A percentile compares a stretch with the other conserved stretches of the same genome.
These are phyloP conservation scores for Chaenocephalus aceratus DNA, from an alignment of 2,113 vertebrate species.

Conservation along the genomic window DNA sequence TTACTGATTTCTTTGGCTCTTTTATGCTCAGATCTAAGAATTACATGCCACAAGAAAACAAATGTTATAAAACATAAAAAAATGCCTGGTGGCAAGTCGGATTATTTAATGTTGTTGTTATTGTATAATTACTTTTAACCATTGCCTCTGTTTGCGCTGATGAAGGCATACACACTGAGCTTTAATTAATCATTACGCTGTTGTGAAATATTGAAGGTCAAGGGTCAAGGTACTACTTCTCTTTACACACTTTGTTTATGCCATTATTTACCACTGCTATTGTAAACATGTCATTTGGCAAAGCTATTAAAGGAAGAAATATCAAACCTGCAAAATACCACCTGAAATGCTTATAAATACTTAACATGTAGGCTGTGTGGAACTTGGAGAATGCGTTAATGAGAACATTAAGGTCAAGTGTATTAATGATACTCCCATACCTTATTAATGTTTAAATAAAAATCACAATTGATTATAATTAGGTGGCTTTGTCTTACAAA, in stretches of 20 bases:
- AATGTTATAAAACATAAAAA: too few species aligned
- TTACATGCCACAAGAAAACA: constrained; percentile 9
- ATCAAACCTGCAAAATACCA: background rate
- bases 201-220: constrained; percentile 14
- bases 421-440: background rate
- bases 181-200: constrained; percentile 6
- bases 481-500: too few species aligned
- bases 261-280: background rate
- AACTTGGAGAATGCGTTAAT: background rate
- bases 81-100: constrained; percentile 15
- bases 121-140: constrained; percentile 21
- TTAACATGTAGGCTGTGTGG: background rate
- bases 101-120: constrained; percentile 11
- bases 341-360: constrained; percentile 4
- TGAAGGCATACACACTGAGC: constrained; percentile 31
- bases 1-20: background rate
- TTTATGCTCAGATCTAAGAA: background rate
- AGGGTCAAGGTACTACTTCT: background rate
- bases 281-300: background rate
- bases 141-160: constrained; percentile 42
- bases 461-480: too few species aligned
- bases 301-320: constrained; percentile 10
- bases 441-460: constrained; percentile 21
- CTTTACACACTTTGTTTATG: background rate
- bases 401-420: background rate